Percentiles rank a stretch among this genome's conserved stretches.
These are phyloP conservation scores for Tor tambroides DNA, from an alignment of 2,113 vertebrate species.

Conservation along the genomic window DNA sequence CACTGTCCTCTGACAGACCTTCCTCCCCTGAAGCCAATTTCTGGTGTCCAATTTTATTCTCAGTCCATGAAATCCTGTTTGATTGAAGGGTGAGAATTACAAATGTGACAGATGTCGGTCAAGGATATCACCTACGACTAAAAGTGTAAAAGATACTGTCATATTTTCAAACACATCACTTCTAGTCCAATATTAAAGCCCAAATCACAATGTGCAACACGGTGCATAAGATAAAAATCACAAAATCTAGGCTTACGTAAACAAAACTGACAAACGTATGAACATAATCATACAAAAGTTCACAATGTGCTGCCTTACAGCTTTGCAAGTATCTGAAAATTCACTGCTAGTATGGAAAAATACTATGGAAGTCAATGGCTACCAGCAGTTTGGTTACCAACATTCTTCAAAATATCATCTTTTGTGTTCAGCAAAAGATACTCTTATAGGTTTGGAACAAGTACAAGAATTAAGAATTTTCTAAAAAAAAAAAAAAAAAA, in stretches of 20 bases:
- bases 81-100: conserved; percentile 13
- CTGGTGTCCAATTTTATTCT: conserved; percentile 13
- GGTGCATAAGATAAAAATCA: background rate
- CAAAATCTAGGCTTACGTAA: background rate
- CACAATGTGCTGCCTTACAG: background rate
- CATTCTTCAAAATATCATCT: too few relatives aligned
- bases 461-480: too few relatives aligned
- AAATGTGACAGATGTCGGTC: conserved; percentile 13
- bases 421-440: too few relatives aligned
- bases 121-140: background rate
- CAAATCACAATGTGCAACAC: background rate
- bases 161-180: conserved; percentile 11
- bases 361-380: too few relatives aligned
- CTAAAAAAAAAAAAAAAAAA: too few relatives aligned
- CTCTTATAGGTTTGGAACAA: too few relatives aligned
- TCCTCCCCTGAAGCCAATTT: background rate
- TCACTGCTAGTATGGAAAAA: background rate
- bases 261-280: background rate
- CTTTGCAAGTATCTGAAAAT: background rate
- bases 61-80: conserved; percentile 12
- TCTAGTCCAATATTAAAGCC: background rate
- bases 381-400: too few relatives aligned
- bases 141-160: conserved; percentile 11
- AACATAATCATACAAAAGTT: background rate
- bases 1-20: background rate